Conservation (phyloP, 2,113 vertebrate species). For the Corvus cornix region DNA sequence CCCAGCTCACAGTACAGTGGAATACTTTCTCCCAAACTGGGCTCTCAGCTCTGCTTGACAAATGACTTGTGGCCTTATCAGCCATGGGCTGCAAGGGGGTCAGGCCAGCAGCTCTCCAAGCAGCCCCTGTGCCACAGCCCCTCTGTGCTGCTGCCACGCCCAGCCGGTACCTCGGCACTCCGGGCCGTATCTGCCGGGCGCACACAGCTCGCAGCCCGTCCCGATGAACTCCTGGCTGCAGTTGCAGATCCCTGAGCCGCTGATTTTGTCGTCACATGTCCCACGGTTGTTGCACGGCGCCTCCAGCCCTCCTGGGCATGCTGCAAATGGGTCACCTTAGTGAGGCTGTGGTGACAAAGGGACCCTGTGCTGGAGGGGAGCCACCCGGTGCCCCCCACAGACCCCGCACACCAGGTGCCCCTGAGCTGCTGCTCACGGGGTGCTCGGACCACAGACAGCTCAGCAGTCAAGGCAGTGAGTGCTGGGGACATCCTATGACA, state of each 20-base stretch:
- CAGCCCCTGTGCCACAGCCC: not conserved
- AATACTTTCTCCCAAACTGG: not conserved
- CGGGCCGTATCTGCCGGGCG: conserved; percentile 74
- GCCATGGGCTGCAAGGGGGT: not conserved
- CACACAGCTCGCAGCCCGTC: conserved; percentile 83
- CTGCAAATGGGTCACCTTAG: conserved; percentile 63
- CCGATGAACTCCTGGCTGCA: conserved; percentile 82
- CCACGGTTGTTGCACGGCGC: conserved; percentile 81
- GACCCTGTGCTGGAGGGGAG: not conserved
- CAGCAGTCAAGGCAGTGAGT: not conserved
- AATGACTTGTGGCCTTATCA: not conserved
- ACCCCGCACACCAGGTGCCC: not conserved
- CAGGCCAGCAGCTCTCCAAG: not conserved
- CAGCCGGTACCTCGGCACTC: conserved; percentile 80
- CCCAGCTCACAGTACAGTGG: not conserved
- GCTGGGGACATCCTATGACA: not conserved
- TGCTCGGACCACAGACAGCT: not conserved
- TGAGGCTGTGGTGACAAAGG: not conserved
- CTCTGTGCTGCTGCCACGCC: not conserved
- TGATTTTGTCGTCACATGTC: conserved; percentile 74
- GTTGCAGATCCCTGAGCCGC: conserved; percentile 77
- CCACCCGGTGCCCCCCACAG: rapidly evolving
- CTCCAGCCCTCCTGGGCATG: conserved; percentile 86
- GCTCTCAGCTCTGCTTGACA: not conserved
- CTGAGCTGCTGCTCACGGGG: not conserved